A percentile compares a stretch with the other conserved stretches of the same genome.
phyloP scores from a whole-genome alignment of 2,888 invertebrate genomes.

The Gibbula magus region DNA sequence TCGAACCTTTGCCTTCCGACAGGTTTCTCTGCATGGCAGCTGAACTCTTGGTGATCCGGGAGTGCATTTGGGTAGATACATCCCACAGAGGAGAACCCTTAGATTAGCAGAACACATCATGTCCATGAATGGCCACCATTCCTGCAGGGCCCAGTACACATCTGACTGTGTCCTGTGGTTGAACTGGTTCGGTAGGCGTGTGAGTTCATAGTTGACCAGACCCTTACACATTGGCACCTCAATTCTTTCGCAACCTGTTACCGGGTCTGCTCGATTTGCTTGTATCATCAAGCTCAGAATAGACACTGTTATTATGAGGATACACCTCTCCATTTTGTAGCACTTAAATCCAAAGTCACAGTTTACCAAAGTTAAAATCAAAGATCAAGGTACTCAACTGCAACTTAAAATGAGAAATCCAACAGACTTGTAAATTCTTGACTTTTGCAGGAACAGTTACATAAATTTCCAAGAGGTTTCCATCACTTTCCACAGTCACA shows the following conservation, averaged over 20 bases:
- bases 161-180: constrained; percentile 56
- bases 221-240: constrained; percentile 64
- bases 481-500: no score
- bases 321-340: not conserved
- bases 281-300: not conserved
- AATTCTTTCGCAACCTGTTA: constrained; percentile 19
- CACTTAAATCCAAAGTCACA: not conserved
- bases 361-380: not conserved
- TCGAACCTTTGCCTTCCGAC: constrained; percentile 49
- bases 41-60: constrained; percentile 24
- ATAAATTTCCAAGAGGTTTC: no score
- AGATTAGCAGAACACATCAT: constrained; percentile 62
- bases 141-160: constrained; percentile 61
- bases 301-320: not conserved
- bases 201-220: constrained; percentile 55
- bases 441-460: no score
- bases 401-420: no score
- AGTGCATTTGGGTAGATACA: constrained; percentile 59
- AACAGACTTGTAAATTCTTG: no score
- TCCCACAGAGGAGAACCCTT: constrained; percentile 56
- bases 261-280: not conserved
- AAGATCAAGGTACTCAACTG: no score
- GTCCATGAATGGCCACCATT: constrained; percentile 65
- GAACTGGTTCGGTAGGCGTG: constrained; percentile 59
- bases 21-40: constrained; percentile 59